These are phyloP conservation scores for Meleagris gallopavo DNA, from an alignment of 2,113 vertebrate species.

Conservation along the genomic window DNA sequence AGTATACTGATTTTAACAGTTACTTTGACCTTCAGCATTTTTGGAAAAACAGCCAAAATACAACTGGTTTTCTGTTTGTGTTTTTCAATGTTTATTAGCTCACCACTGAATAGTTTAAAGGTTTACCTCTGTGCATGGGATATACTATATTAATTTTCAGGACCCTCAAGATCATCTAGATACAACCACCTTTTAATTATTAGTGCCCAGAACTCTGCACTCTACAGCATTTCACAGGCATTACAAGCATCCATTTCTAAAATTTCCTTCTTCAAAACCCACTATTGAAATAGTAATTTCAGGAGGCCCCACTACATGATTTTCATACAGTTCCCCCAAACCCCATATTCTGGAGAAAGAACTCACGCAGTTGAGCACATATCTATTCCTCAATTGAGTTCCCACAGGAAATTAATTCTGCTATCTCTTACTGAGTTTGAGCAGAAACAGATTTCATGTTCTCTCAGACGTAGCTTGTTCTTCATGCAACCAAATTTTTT, in stretches of 20 bases:
- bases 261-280: neutral
- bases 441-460: neutral
- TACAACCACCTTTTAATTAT: too few relatives aligned
- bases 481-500: neutral
- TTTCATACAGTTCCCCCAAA: neutral
- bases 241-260: neutral
- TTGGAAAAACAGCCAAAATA: neutral
- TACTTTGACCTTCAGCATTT: neutral
- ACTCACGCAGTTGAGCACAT: neutral
- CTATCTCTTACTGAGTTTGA: fast-evolving
- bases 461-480: neutral
- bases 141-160: neutral
- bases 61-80: fast-evolving
- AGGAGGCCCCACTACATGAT: neutral
- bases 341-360: neutral
- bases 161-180: too few relatives aligned
- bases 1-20: neutral
- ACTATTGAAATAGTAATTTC: neutral
- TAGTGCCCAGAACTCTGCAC: neutral
- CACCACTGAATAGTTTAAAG: neutral
- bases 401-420: neutral
- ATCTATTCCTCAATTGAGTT: neutral
- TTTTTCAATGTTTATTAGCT: neutral
- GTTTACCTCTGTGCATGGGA: fast-evolving
- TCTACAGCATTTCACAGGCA: neutral